Conservation (phyloP, 1,140 invertebrate species). For the Manduca sexta region DNA sequence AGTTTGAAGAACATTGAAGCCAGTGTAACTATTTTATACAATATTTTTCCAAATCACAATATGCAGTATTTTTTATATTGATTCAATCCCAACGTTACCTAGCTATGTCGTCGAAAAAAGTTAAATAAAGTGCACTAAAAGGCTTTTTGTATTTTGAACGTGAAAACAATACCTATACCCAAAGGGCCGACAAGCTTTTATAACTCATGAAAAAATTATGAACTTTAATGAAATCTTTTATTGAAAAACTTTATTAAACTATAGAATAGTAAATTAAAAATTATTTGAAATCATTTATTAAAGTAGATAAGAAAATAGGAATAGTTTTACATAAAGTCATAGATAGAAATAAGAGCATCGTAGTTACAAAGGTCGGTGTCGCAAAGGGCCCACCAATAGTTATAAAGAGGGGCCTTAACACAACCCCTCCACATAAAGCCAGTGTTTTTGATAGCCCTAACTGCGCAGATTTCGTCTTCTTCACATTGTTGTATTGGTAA, state of each 20-base stretch:
- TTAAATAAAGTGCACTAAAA: background rate
- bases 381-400: slow-evolving; percentile 50
- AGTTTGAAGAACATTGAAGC: no score
- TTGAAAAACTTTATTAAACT: no score
- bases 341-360: slow-evolving; percentile 30
- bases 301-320: background rate
- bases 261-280: background rate
- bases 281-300: background rate
- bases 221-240: no score
- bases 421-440: slow-evolving; percentile 55
- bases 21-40: no score
- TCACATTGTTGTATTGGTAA: slow-evolving; percentile 34
- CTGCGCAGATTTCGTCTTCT: slow-evolving; percentile 41
- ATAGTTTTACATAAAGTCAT: slow-evolving; percentile 19
- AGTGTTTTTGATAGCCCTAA: slow-evolving; percentile 36
- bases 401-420: slow-evolving; percentile 37
- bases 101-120: no score
- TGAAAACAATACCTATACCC: no score
- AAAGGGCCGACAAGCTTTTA: no score
- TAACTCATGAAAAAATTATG: no score
- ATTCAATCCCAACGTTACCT: no score
- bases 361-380: slow-evolving; percentile 46
- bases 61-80: no score
- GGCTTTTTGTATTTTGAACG: no score
- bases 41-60: no score